phyloP scores from a whole-genome alignment of 2,113 vertebrate genomes.

The Elachura formosa region DNA sequence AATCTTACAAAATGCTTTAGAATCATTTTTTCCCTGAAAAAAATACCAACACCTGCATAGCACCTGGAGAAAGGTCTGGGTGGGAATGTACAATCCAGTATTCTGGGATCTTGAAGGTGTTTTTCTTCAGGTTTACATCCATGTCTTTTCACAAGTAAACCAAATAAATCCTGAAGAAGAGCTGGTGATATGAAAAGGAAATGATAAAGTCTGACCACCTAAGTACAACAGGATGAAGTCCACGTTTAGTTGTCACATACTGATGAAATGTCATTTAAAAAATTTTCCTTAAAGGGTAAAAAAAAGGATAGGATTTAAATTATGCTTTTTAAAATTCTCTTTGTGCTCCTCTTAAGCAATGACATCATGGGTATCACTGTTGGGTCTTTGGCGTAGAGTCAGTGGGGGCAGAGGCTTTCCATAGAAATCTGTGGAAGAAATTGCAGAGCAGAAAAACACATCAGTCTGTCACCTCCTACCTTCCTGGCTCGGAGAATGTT shows the following conservation, averaged over 20 bases:
- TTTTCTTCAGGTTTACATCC: slow-evolving; percentile 39
- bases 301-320: neutral
- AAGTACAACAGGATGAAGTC: neutral
- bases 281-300: neutral
- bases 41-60: slow-evolving; percentile 22
- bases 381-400: slow-evolving; percentile 68
- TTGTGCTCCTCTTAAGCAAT: slow-evolving; percentile 54
- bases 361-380: slow-evolving; percentile 69
- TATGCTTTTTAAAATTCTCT: neutral
- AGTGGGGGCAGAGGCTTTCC: slow-evolving; percentile 75
- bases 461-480: neutral
- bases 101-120: neutral
- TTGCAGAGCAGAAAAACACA: neutral
- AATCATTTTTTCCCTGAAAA: slow-evolving; percentile 26
- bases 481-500: neutral
- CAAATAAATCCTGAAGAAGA: slow-evolving; percentile 23
- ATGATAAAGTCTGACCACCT: neutral
- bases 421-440: slow-evolving; percentile 69
- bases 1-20: slow-evolving; percentile 57
- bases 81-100: neutral
- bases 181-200: slow-evolving; percentile 7
- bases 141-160: neutral
- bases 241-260: neutral
- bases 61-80: neutral
- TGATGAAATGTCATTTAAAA: neutral